These are phyloP conservation scores for Rotaria socialis DNA, from an alignment of 2,888 invertebrate species.

Conservation along the genomic window DNA sequence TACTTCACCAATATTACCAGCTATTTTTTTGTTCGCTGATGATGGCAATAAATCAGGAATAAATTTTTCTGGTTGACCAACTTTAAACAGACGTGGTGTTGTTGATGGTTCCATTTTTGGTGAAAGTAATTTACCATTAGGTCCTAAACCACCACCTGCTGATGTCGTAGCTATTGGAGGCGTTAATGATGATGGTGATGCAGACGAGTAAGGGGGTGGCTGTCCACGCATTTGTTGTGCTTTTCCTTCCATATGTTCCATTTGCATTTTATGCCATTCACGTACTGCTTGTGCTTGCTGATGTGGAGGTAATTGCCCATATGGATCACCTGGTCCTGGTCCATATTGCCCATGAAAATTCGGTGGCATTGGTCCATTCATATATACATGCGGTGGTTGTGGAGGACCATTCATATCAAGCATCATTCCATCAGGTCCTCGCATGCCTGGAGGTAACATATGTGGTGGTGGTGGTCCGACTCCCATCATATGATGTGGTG, in stretches of 20 bases:
- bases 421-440: constrained; percentile 18
- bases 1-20: constrained; percentile 13
- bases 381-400: background rate
- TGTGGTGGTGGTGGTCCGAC: constrained; percentile 8
- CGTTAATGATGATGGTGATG: constrained; percentile 38
- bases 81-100: constrained; percentile 1
- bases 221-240: constrained; percentile 50
- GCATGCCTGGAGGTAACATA: constrained; percentile 7
- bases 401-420: constrained; percentile 31
- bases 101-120: constrained; percentile 42
- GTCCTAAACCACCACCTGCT: constrained; percentile 45
- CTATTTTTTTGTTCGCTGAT: background rate
- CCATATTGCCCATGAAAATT: background rate
- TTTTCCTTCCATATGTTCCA: constrained; percentile 52
- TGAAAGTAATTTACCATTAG: constrained; percentile 40
- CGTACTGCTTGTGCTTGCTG: constrained; percentile 48
- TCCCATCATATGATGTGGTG: constrained; percentile 30
- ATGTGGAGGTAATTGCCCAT: constrained; percentile 47
- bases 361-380: constrained; percentile 9
- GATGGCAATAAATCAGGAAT: constrained; percentile 12
- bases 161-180: constrained; percentile 47
- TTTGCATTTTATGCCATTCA: constrained; percentile 47
- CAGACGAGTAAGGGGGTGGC: background rate
- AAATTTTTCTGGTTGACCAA: constrained; percentile 28
- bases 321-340: constrained; percentile 37